phyloP scores from a whole-genome alignment of 2,113 vertebrate genomes.

The Epinephelus cyanopodus region DNA sequence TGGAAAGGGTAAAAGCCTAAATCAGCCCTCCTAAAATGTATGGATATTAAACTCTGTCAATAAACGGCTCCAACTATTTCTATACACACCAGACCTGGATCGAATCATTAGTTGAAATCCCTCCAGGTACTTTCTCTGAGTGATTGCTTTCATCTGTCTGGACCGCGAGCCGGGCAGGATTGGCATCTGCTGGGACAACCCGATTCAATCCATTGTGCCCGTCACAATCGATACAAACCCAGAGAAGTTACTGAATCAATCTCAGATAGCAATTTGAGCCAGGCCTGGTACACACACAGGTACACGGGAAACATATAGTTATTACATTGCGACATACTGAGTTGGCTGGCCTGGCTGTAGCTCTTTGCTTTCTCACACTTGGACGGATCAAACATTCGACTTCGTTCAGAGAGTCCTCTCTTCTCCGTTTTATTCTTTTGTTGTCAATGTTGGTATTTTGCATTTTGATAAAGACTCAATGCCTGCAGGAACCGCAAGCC shows the following conservation, averaged over 20 bases:
- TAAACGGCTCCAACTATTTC: slow-evolving; percentile 44
- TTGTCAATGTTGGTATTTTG: slow-evolving; percentile 11
- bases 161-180: neutral
- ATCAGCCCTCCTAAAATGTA: neutral
- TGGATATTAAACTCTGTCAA: slow-evolving; percentile 47
- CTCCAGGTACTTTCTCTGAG: slow-evolving; percentile 20
- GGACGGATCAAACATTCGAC: slow-evolving; percentile 1
- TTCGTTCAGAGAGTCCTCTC: slow-evolving; percentile 50
- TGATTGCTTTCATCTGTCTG: slow-evolving; percentile 46
- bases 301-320: slow-evolving; percentile 63
- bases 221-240: slow-evolving; percentile 45
- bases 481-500: neutral
- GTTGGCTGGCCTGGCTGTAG: slow-evolving; percentile 36
- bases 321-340: slow-evolving; percentile 60
- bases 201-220: slow-evolving; percentile 20
- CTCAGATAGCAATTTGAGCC: slow-evolving; percentile 48
- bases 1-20: too few relatives aligned
- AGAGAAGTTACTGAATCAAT: slow-evolving; percentile 47
- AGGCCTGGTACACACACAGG: slow-evolving; percentile 40
- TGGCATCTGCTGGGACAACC: slow-evolving; percentile 3
- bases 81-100: slow-evolving; percentile 58
- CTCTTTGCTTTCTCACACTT: slow-evolving; percentile 16
- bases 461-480: slow-evolving; percentile 1
- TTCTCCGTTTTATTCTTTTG: neutral
- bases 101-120: slow-evolving; percentile 27